Evolutionary conservation across 2,797 vertebrate species (phyloP), one percentile per base, ranked within the genome.

Genomic region (Oryzias sinensis): DNA sequence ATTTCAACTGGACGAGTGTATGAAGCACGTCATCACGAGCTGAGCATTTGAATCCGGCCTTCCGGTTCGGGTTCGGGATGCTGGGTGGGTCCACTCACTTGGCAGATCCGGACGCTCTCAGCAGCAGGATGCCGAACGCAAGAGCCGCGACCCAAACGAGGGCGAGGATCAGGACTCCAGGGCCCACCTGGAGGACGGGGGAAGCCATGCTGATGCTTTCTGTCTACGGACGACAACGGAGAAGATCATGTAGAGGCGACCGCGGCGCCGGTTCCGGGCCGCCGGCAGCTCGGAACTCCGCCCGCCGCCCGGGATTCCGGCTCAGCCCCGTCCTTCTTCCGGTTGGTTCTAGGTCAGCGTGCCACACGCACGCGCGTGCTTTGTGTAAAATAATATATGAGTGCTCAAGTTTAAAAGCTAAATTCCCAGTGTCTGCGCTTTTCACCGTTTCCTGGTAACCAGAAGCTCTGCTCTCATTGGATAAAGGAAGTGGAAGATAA

Each of bases 141-240:
- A 96, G 72, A 37, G 91, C 88, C 15, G 79, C 54, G 0, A 92
- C 92, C 95, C 96, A 98, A 7, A 95, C 75, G 6, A 92, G 48
- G 1, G 82, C 86, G 2, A 97, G 67, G 58, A 91, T 56, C 68
- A 95, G 87, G 11, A 97, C 93, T 0, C 95, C 95, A 0, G 89
- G 82, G 0, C 97, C 96, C 4, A 94, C 89, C 0, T 92, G 93
- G 5, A 94, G 65, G 43, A 91, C 87, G 0, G 70, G 80, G 22
- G 51, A 83, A 0, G 88, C 74, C 95, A 96, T 96, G n/a, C 56
- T 65, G 49, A 22, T 5, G 27, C 25, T n/a, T 0, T 46, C n/a
- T 17, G 6, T 14, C 14, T 13, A 43, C 42, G 14, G 14, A 43
- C 5, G 14, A 3, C 15, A 17, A 9, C 33, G 9, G 33, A 11